Evolutionary conservation across 2,888 invertebrate genomes (phyloP).

Genomic region (Empis stercorea): DNA sequence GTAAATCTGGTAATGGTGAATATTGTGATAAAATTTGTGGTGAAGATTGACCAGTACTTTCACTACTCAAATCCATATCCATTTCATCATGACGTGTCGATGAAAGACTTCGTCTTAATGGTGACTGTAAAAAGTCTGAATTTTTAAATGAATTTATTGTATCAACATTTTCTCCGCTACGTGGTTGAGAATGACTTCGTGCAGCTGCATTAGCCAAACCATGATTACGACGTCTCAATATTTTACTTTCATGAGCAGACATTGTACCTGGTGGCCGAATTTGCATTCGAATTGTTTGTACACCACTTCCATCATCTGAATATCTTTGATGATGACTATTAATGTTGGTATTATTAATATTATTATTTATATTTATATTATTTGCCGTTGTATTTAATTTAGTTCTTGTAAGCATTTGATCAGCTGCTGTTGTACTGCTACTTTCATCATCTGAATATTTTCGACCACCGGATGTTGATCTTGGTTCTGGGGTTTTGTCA

Average conservation of each 20-base stretch:
- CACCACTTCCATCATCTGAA: conserved; percentile 12
- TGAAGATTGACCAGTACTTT: conserved; percentile 16
- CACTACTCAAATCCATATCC: conserved; percentile 23
- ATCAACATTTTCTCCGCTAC: conserved; percentile 25
- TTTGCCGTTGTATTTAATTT: not conserved
- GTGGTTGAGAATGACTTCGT: conserved; percentile 32
- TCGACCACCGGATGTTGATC: conserved; percentile 8
- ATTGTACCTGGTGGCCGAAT: conserved; percentile 22
- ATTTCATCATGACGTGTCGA: conserved; percentile 32
- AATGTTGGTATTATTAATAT: not conserved
- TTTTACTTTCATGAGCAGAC: conserved; percentile 34
- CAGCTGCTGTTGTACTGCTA: conserved; percentile 13
- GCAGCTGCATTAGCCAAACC: conserved; percentile 32
- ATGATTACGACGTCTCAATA: conserved; percentile 30
- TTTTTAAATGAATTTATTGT: conserved; percentile 18
- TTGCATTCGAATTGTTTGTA: conserved; percentile 27
- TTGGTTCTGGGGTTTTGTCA: conserved; percentile 46
- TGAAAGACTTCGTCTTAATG: conserved; percentile 29
- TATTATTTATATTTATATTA: not conserved
- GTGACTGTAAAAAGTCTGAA: conserved; percentile 21
- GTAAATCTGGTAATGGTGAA: not conserved
- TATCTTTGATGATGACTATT: conserved; percentile 8
- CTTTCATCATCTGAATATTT: conserved; percentile 22
- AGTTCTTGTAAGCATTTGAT: not conserved
- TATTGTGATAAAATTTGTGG: conserved; percentile 1